Evolutionary conservation across 1,140 invertebrate genomes (phyloP).

Genomic region (Chrysopa pallens): DNA sequence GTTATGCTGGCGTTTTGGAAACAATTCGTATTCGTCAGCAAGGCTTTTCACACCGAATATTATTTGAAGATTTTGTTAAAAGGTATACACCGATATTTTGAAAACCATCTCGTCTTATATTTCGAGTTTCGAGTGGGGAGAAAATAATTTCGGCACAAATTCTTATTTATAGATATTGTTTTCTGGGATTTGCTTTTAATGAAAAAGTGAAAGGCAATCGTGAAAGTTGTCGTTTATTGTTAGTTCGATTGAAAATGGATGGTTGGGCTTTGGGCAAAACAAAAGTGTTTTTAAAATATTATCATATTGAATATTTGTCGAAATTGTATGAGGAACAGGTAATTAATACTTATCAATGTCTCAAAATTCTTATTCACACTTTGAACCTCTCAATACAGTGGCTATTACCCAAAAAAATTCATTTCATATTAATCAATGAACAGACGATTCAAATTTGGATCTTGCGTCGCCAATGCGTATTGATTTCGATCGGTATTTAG

Average conservation of each 20-base stretch:
- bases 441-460: too few relatives aligned
- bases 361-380: constrained; percentile 2
- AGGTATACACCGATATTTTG: constrained; percentile 30
- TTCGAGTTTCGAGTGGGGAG: too few relatives aligned
- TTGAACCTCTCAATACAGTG: not conserved
- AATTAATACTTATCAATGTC: too few relatives aligned
- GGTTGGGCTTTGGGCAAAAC: constrained; percentile 71
- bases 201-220: constrained; percentile 48
- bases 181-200: constrained; percentile 56
- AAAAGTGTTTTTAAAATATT: constrained; percentile 78
- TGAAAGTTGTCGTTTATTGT: constrained; percentile 50
- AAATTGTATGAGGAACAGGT: constrained; percentile 59
- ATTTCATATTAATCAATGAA: not conserved
- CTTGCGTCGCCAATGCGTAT: too few relatives aligned
- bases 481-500: too few relatives aligned
- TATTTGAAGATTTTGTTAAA: constrained; percentile 62
- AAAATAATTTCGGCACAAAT: too few relatives aligned
- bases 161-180: constrained; percentile 48
- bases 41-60: constrained; percentile 63
- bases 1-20: constrained; percentile 66
- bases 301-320: constrained; percentile 64
- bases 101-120: too few relatives aligned
- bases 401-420: not conserved
- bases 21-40: constrained; percentile 64
- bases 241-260: constrained; percentile 57